phyloP scores from a whole-genome alignment of 2,888 invertebrate species.

The Malthinus seriepunctatus region DNA sequence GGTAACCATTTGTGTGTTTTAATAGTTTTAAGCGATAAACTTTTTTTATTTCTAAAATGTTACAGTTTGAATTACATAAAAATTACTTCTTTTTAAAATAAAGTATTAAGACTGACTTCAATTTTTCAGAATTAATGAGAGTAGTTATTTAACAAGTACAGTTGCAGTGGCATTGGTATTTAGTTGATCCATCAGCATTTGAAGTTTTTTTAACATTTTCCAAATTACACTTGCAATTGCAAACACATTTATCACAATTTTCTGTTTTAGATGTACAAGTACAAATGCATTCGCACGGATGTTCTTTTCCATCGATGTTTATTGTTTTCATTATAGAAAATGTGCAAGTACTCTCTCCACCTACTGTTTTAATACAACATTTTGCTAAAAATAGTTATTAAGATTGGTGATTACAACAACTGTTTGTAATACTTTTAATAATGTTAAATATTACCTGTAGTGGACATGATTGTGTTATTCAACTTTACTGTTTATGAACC shows the following conservation, averaged over 20 bases:
- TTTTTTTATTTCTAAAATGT: no score
- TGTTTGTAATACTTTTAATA: no score
- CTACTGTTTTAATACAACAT: not conserved
- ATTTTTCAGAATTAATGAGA: no score
- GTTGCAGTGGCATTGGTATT: conserved; percentile 26
- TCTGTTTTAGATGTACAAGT: conserved; percentile 13
- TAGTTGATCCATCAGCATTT: conserved; percentile 14
- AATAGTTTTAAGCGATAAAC: no score
- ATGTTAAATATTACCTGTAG: no score
- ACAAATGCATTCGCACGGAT: conserved; percentile 27
- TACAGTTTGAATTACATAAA: no score
- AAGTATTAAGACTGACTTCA: no score
- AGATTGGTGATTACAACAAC: no score
- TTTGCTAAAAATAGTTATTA: not conserved
- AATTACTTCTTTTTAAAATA: no score
- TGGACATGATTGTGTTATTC: no score
- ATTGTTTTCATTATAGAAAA: conserved; percentile 11
- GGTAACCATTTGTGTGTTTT: no score
- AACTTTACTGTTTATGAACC: no score
- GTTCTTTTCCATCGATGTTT: conserved; percentile 23
- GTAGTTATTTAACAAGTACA: conserved; percentile 20
- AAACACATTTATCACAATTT: conserved; percentile 23
- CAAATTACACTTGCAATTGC: conserved; percentile 23
- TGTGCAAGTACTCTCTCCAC: conserved; percentile 13
- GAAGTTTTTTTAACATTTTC: conserved; percentile 19